phyloP scores from a whole-genome alignment of 2,888 invertebrate genomes.

The Steinernema scapterisci region DNA sequence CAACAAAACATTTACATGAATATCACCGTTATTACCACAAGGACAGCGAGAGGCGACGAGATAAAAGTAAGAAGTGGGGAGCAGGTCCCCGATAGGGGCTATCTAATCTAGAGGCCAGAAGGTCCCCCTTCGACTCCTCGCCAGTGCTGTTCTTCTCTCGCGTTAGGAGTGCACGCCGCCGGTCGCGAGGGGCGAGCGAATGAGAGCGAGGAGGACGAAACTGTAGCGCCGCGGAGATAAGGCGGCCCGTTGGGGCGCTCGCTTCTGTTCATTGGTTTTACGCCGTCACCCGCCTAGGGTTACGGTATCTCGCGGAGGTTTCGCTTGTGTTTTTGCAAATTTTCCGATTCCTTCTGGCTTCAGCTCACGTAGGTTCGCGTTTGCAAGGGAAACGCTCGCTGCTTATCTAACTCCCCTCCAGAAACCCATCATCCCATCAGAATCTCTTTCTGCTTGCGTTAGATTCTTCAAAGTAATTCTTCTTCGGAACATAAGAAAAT shows the following conservation, averaged over 20 bases:
- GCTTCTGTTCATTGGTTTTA: constrained; percentile 29
- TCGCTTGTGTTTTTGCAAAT: constrained; percentile 19
- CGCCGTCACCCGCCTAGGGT: constrained; percentile 10
- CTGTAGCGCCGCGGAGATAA: constrained; percentile 18
- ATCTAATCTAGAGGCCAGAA: constrained; percentile 22
- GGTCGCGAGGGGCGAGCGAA: not conserved
- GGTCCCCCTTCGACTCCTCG: not conserved
- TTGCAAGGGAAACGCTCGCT: not conserved
- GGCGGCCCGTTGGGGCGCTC: constrained; percentile 17
- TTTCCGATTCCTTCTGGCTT: not conserved
- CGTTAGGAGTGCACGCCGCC: constrained; percentile 4
- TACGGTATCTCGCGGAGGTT: constrained; percentile 3
- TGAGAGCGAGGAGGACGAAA: not conserved
- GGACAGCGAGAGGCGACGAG: not conserved
- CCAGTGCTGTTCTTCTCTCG: constrained; percentile 17
- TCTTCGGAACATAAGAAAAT: too few relatives aligned
- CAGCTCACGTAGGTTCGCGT: not conserved
- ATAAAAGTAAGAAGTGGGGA: constrained; percentile 27
- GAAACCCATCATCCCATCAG: too few relatives aligned
- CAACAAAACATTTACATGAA: constrained; percentile 32
- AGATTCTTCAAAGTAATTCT: too few relatives aligned
- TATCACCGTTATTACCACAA: constrained; percentile 22
- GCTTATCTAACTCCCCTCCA: not conserved
- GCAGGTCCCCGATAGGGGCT: constrained; percentile 17
- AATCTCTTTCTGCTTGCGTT: too few relatives aligned